Percentiles rank a stretch among this genome's conserved stretches.
These are phyloP conservation scores for Symphodus melops DNA, from an alignment of 2,113 vertebrate genomes.

Conservation along the genomic window DNA sequence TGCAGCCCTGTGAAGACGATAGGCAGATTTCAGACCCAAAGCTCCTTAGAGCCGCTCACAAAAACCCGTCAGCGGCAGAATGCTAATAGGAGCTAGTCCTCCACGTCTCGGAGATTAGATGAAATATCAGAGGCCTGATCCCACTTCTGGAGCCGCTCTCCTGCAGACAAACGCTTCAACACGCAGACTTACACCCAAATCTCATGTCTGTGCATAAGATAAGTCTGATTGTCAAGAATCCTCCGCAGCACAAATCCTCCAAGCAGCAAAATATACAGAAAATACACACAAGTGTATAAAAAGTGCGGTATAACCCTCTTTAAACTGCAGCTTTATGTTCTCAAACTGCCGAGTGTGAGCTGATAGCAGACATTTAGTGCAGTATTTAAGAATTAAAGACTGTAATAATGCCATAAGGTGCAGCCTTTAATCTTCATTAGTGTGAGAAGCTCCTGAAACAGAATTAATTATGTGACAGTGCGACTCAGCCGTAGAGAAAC, in stretches of 20 bases:
- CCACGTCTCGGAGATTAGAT: conserved; percentile 42
- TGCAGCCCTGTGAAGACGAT: conserved; percentile 11
- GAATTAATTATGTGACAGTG: background rate
- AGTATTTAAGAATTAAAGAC: background rate
- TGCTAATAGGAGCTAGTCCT: conserved; percentile 46
- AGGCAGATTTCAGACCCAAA: conserved; percentile 33
- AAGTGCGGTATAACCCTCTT: conserved; percentile 1
- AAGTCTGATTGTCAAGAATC: conserved; percentile 37
- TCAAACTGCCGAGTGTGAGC: background rate
- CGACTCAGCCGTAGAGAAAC: background rate
- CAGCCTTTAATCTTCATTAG: conserved; percentile 7
- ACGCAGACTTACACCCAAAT: conserved; percentile 31
- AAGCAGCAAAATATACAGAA: background rate
- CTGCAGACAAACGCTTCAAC: conserved; percentile 32
- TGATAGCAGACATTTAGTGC: background rate
- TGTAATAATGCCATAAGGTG: background rate
- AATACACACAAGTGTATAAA: background rate
- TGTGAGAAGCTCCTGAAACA: background rate
- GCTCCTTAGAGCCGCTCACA: conserved; percentile 38
- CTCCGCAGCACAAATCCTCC: background rate
- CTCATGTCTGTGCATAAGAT: conserved; percentile 10
- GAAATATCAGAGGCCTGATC: conserved; percentile 40
- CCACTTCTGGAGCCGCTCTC: conserved; percentile 22
- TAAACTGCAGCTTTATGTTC: background rate
- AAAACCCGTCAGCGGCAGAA: conserved; percentile 28